Base-by-base conservation (phyloP, 2,113 vertebrate species). In the Myrmophylax atrothorax region DNA sequence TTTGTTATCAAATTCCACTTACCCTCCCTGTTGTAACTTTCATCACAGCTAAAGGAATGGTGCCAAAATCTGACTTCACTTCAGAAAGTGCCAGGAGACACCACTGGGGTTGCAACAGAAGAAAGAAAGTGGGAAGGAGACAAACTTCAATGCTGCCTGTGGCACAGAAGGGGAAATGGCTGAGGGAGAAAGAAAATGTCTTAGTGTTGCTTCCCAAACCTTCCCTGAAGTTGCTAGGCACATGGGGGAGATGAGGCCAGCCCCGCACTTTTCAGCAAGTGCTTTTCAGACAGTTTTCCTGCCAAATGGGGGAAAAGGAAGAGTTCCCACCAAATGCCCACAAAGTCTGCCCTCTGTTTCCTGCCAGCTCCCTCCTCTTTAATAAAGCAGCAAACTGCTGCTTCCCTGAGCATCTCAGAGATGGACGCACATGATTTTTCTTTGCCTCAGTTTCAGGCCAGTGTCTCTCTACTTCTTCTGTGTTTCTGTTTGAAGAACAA, bases 1-100 rank as follows among this genome's bases (percentile, higher is more conserved):
- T 96, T 92, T 96, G 93, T 95, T 96, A 97, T 96, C 95, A 95
- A 96, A 92, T 95, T 97, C 93, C 88, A 90, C 86, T 97, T 86
- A 89, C 50, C 68, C 93, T 92, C 92, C 80, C 73, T 64, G 56
- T 81, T 91, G 83, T 90, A 95, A 92, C 83, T 95, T 94, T 92
- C 95, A 92, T 93, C 93, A 90, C 68, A 94, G 60, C 44, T 84
- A 66, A 96, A 92, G 74, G 38, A 74, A 82, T 2, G 6, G 37
- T 93, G 94, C 96, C 93, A 96, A 94, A 92, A 81, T 92, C 85
- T 96, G 96, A 97, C 86, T 90, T 96, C 96, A 94, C 69, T 75
- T 87, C 0, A 0, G 52, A 86, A 94, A 76, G 93, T 84, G 92
- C 95, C 92, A 93, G 95, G 88, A 76, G 89, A 92, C 42, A 20